Base-by-base conservation (phyloP, 2,888 invertebrate genomes). In the Elgonia sp. region DNA sequence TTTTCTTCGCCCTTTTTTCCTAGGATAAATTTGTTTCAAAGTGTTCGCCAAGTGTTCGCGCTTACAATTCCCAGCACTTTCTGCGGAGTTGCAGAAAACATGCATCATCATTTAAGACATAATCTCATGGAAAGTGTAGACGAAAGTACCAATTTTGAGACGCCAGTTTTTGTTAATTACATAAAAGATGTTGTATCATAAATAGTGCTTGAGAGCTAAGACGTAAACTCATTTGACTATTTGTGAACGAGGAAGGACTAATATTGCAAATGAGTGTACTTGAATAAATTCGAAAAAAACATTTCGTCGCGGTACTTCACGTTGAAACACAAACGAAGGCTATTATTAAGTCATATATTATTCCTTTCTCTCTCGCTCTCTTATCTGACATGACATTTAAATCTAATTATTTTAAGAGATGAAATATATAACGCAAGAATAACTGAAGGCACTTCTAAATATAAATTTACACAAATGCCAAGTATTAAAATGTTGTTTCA, bases 81-180 rank as follows among this genome's bases (percentile, higher is more conserved):
- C 70, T 65, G 75, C 60, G 37, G 70, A 81, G 42, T 86, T 69
- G 50, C 65, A 57, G 70, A 80, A 82, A 82, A 82, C 70, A 82
- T 70, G 76, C 82, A 77, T 82, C 80, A 82, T 86, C 86, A 72
- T 77, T 72, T 86, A 72, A 77, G 40, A 65, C 81, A 81, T 57
- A 85, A 70, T 73, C 53, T 73, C 67, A 53, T 80, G 57, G 80
- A 85, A 80, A 85, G 75, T 65, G 67, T 37, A 67, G 69, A 80
- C 73, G 73, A 72, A 67, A 85, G 57, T 73, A 67, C 73, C 37
- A 65, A 80, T 67, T 73, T 80, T 65, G 29, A 75, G 69, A 10
- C n/a, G 29, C 69, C n/a, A 29, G 67, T 86, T 81, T 60, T 86
- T 65, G 73, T 75, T 85, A 53, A 72, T 77, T 77, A 63, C 29